Percentiles rank a stretch among this genome's conserved stretches.
phyloP scores from a whole-genome alignment of 2,888 invertebrate genomes.

The Spodoptera exigua region DNA sequence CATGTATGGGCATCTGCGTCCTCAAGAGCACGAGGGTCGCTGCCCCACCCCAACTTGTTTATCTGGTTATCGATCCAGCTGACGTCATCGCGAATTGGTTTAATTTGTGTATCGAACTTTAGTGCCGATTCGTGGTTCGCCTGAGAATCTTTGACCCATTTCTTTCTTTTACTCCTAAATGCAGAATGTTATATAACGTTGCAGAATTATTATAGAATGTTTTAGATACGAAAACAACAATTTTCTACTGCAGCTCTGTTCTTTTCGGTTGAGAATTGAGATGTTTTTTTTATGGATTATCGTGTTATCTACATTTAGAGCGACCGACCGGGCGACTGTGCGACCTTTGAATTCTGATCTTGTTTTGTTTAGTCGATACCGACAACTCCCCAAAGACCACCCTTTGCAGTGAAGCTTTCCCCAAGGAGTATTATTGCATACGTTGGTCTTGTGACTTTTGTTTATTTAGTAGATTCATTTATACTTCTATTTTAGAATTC shows the following conservation, averaged over 20 bases:
- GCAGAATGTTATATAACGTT: neutral
- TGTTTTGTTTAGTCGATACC: slow-evolving; percentile 50
- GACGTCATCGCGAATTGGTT: slow-evolving; percentile 68
- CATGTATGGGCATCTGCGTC: slow-evolving; percentile 82
- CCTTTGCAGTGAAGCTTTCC: slow-evolving; percentile 44
- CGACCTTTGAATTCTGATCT: slow-evolving; percentile 51
- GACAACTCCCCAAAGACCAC: slow-evolving; percentile 36
- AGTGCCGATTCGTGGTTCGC: slow-evolving; percentile 49
- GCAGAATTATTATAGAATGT: neutral
- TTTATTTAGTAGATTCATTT: slow-evolving; percentile 39
- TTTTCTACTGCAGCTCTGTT: neutral
- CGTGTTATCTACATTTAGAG: slow-evolving; percentile 49
- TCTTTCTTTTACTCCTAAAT: slow-evolving; percentile 11
- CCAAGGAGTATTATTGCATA: slow-evolving; percentile 41
- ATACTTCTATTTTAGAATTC: slow-evolving; percentile 25
- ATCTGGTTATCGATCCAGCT: slow-evolving; percentile 80
- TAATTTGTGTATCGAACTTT: slow-evolving; percentile 66
- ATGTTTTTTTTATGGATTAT: slow-evolving; percentile 34
- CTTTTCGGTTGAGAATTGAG: slow-evolving; percentile 12
- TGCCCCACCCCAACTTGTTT: slow-evolving; percentile 78
- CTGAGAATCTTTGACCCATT: slow-evolving; percentile 33
- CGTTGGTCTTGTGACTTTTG: slow-evolving; percentile 26
- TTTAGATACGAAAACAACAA: slow-evolving; percentile 6
- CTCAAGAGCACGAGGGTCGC: slow-evolving; percentile 74
- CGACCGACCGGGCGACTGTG: slow-evolving; percentile 28